Evolutionary conservation across 2,113 vertebrate species (phyloP).

Genomic region (Otus sunia): DNA sequence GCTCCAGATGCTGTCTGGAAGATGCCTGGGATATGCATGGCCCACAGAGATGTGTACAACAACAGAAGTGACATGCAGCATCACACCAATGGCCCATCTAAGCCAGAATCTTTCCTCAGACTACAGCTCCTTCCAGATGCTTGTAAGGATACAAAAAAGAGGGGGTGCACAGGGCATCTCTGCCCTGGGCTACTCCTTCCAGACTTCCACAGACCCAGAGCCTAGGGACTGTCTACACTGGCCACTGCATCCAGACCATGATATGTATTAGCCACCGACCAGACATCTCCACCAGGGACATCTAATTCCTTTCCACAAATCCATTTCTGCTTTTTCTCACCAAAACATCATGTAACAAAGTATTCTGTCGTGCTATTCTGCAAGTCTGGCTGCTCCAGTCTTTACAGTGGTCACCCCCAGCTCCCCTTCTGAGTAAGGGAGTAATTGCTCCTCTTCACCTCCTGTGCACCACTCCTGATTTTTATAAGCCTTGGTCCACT

Average conservation of each 20-base stretch:
- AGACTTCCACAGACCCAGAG: background rate
- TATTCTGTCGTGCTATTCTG: background rate
- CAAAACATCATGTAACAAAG: background rate
- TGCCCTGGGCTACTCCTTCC: background rate
- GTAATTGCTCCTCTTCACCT: background rate
- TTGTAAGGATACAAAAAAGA: background rate
- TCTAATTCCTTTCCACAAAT: background rate
- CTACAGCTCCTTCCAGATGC: background rate
- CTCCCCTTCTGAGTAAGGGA: background rate
- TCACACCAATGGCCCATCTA: background rate
- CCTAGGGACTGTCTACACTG: background rate
- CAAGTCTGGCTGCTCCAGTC: background rate
- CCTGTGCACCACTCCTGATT: background rate
- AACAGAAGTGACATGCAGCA: fast-evolving
- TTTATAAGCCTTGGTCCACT: background rate
- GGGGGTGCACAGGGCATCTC: background rate
- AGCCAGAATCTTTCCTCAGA: background rate
- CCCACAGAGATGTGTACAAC: background rate
- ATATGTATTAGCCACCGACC: fast-evolving
- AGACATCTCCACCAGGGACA: background rate
- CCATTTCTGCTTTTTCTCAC: background rate
- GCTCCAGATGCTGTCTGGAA: background rate
- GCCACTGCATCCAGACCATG: background rate
- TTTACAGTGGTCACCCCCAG: background rate
- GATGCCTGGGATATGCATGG: background rate